A percentile compares a stretch with the other conserved stretches of the same genome.
phyloP scores from a whole-genome alignment of 2,888 invertebrate genomes.

The Thera obeliscata region DNA sequence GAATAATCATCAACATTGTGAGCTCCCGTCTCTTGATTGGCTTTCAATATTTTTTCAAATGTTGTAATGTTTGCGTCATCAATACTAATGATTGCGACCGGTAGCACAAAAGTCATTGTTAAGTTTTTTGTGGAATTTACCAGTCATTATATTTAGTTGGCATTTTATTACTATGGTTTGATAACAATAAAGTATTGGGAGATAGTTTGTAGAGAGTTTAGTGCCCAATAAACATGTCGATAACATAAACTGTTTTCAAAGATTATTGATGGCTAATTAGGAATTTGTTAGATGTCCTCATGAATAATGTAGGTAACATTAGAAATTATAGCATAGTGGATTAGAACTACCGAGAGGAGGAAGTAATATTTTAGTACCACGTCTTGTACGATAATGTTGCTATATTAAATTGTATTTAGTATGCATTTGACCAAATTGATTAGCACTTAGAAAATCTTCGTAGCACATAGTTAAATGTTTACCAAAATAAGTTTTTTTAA shows the following conservation, averaged over 20 bases:
- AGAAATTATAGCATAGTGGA: not conserved
- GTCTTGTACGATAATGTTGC: no score
- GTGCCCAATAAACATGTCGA: slow-evolving; percentile 51
- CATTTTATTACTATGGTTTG: slow-evolving; percentile 63
- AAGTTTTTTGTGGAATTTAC: slow-evolving; percentile 70
- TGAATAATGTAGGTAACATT: not conserved
- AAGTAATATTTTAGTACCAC: not conserved
- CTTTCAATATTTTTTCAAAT: slow-evolving; percentile 72
- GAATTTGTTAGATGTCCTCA: slow-evolving; percentile 34
- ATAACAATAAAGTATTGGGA: slow-evolving; percentile 68
- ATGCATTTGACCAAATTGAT: no score
- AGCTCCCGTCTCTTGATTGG: slow-evolving; percentile 69
- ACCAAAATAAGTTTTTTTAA: slow-evolving; percentile 47
- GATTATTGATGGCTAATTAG: slow-evolving; percentile 47
- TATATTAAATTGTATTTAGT: no score
- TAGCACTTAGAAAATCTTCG: no score
- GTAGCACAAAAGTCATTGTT: slow-evolving; percentile 80
- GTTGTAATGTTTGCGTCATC: slow-evolving; percentile 81
- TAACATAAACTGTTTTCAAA: slow-evolving; percentile 49
- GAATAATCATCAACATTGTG: slow-evolving; percentile 60
- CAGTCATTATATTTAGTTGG: slow-evolving; percentile 83
- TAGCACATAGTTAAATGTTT: no score
- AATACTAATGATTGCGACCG: slow-evolving; percentile 81
- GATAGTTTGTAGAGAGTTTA: slow-evolving; percentile 45
- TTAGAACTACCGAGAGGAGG: not conserved